Evolutionary conservation across 1,140 invertebrate genomes (phyloP), one percentile per base, ranked within the genome.

Genomic region (Brachionus koreanus): DNA sequence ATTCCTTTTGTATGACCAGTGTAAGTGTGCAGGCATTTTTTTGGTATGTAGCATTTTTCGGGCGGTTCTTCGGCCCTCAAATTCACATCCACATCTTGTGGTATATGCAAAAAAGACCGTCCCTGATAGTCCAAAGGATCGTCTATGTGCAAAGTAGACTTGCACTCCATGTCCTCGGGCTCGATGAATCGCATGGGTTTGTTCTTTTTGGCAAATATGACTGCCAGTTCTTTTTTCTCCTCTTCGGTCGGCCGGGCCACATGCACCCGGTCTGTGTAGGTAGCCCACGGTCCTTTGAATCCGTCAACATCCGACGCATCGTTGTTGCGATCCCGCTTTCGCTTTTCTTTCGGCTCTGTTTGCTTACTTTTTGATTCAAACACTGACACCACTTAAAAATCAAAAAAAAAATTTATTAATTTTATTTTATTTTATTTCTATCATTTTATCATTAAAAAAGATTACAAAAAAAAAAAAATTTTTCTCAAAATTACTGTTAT

Each of bases 1-100:
- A 99, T 93, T n/a, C 96, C 96, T 88, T 99, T 98, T 0, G 93
- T 95, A 89, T 99, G 98, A 0, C 96, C 97, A 84, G 93, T 92
- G 94, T 96, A 99, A 0, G 95, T 96, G 87, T 97, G 94, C 83
- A 99, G 93, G 84, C 96, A 93, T 49, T 95, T 92, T 90, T 99
- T 99, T 25, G 98, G 98, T 83, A 99, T 90, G 87, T 98, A 99
- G 89, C 98, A 99, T 86, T 94, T 94, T 69, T 95, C 93, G 0
- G 97, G 97, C 25, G 94, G 93, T 12, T 92, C 91, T 83, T 96
- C 94, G n/a, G 94, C 93, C 52, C 92, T 92, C 7, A 99, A 90
- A 89, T 97, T 98, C 5, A 98, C 94, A 12, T 95, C 97, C 84
- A 98, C 93, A 90, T 98, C 95, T 86, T 96, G 94, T 7, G 97